Evolutionary conservation across 2,888 invertebrate genomes (phyloP).

Genomic region (Bedellia somnulentella): DNA sequence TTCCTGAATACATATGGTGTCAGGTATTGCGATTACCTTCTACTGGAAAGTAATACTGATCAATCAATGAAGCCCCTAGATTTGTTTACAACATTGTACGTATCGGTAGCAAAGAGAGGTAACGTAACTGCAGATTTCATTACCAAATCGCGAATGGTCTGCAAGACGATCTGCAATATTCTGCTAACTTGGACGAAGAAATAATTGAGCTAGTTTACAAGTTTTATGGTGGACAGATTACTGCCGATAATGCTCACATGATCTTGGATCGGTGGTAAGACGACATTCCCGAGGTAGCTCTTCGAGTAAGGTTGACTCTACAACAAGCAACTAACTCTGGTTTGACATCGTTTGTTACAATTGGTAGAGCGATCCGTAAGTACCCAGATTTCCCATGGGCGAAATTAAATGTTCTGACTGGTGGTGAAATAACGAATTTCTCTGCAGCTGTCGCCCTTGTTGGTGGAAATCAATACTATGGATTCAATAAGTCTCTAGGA

Average conservation of each 20-base stretch:
- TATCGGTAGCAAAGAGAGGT: slow-evolving; percentile 1
- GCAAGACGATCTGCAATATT: background rate
- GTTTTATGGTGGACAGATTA: slow-evolving; percentile 1
- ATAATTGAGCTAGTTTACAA: background rate
- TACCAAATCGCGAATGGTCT: background rate
- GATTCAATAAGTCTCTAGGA: slow-evolving; percentile 1
- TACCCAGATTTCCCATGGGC: slow-evolving; percentile 1
- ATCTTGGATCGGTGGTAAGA: background rate
- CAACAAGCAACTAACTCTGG: background rate
- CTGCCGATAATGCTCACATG: background rate
- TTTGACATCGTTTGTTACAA: background rate
- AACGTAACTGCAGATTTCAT: slow-evolving; percentile 1
- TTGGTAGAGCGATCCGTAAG: background rate
- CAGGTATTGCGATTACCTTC: background rate
- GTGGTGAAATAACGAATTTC: background rate
- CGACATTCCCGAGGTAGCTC: slow-evolving; percentile 1
- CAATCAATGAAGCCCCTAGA: background rate
- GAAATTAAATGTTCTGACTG: slow-evolving; percentile 1
- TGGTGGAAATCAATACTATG: background rate
- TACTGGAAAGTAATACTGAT: background rate
- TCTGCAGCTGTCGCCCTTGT: background rate
- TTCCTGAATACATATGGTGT: background rate
- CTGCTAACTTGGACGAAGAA: background rate
- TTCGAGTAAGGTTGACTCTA: slow-evolving; percentile 1
- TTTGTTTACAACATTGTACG: background rate